These are phyloP conservation scores for Noctilio leporinus DNA, from an alignment of 2,113 vertebrate species.

Conservation along the genomic window DNA sequence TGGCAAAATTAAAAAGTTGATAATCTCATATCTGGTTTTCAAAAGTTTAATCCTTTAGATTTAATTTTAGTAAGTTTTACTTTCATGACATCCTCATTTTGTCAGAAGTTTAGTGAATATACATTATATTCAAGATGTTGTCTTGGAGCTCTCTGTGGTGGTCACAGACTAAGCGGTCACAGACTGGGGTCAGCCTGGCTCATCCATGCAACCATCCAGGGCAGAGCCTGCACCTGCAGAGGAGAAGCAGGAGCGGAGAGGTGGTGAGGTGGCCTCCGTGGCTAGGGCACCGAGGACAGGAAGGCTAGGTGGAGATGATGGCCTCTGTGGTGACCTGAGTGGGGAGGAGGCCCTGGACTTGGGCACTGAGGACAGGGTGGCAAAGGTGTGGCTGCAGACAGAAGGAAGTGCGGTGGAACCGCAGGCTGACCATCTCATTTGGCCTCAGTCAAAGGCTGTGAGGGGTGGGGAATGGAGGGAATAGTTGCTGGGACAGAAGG, in stretches of 20 bases:
- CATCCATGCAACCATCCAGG: not conserved
- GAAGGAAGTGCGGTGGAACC: not conserved
- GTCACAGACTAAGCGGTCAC: not conserved
- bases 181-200: not conserved
- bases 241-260: not conserved
- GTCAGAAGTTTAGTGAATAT: not conserved
- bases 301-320: not conserved
- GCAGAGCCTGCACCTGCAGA: not conserved
- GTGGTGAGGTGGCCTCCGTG: too few species aligned
- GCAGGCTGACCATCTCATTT: accelerated
- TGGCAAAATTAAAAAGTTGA: not conserved
- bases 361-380: not conserved
- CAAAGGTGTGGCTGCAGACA: not conserved
- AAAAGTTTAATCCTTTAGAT: not conserved
- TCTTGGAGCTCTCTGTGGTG: not conserved
- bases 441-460: not conserved
- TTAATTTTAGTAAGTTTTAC: not conserved
- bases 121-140: not conserved
- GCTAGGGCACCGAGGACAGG: not conserved
- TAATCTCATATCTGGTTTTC: not conserved
- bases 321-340: not conserved
- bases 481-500: not conserved
- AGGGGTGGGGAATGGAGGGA: accelerated
- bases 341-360: too few species aligned
- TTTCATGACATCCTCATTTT: not conserved